These are phyloP conservation scores for Nibea albiflora DNA, from an alignment of 2,113 vertebrate genomes.

Conservation along the genomic window DNA sequence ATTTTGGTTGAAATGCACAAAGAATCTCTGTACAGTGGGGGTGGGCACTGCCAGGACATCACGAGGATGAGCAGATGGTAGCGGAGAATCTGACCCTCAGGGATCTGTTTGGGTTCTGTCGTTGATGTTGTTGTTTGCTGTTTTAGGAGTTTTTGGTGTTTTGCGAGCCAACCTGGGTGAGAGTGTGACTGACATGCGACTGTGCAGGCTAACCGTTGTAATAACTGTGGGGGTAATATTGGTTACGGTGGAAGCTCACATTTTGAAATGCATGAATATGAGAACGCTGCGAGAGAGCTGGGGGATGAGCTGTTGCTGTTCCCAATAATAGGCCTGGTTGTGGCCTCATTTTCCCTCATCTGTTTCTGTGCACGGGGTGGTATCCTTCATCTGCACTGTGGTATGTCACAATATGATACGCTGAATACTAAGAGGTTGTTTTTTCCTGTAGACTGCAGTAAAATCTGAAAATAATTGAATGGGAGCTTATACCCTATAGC, in stretches of 20 bases:
- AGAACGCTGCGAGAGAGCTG: not conserved
- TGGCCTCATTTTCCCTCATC: conserved; percentile 14
- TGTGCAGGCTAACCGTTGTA: not conserved
- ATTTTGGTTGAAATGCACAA: conserved; percentile 59
- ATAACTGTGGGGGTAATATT: not conserved
- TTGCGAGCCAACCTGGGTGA: conserved; percentile 3
- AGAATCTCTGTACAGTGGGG: conserved; percentile 43
- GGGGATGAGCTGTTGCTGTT: not conserved
- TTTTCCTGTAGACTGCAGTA: not conserved
- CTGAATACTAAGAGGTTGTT: not conserved
- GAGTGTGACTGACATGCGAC: conserved; percentile 37
- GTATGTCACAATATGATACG: not conserved
- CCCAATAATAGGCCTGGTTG: not conserved
- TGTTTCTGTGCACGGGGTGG: not conserved
- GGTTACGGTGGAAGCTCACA: not conserved
- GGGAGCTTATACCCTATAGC: too few species aligned
- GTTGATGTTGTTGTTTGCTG: too few species aligned
- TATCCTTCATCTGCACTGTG: not conserved
- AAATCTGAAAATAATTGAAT: conserved; percentile 13
- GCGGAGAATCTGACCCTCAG: conserved; percentile 41
- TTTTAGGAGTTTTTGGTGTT: conserved; percentile 8
- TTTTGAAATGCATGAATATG: conserved; percentile 17
- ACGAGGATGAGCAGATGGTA: conserved; percentile 63
- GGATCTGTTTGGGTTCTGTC: conserved; percentile 10
- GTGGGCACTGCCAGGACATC: conserved; percentile 44